A percentile compares a stretch with the other conserved stretches of the same genome.
Evolutionary conservation across 2,888 invertebrate species (phyloP).

Genomic region (Melipona bicolor): DNA sequence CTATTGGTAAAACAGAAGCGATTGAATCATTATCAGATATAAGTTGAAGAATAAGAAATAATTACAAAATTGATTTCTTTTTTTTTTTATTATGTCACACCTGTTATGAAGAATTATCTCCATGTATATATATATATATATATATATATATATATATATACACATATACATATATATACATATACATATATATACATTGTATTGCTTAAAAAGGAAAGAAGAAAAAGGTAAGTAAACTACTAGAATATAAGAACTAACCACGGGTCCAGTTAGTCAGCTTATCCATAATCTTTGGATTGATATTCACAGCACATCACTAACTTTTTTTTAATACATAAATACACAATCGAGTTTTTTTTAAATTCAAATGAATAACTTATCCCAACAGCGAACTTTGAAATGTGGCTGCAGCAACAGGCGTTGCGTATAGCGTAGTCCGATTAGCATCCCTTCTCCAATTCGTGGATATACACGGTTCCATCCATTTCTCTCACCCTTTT

Average conservation of each 20-base stretch:
- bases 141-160: too few species aligned
- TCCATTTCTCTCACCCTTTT: conserved; percentile 73
- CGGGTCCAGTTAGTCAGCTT: conserved; percentile 78
- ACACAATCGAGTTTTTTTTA: conserved; percentile 19
- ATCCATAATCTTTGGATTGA: conserved; percentile 81
- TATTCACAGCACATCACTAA: conserved; percentile 80
- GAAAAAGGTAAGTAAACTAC: neutral
- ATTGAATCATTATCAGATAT: neutral
- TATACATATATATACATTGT: too few species aligned
- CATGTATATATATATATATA: too few species aligned
- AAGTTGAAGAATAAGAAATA: neutral
- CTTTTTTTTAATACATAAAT: conserved; percentile 52
- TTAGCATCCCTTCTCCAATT: conserved; percentile 74
- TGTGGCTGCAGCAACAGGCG: conserved; percentile 82
- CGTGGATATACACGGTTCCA: conserved; percentile 26
- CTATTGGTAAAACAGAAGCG: conserved; percentile 58
- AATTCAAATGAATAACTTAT: conserved; percentile 58
- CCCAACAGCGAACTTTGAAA: conserved; percentile 68
- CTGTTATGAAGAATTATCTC: neutral
- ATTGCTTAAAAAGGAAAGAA: neutral
- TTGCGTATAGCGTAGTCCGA: conserved; percentile 79
- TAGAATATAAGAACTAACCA: conserved; percentile 75
- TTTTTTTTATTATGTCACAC: neutral
- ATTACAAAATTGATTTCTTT: neutral
- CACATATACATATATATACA: too few species aligned